These are phyloP conservation scores for Xerus rutilus DNA, from an alignment of 2,797 vertebrate genomes.

Conservation along the genomic window DNA sequence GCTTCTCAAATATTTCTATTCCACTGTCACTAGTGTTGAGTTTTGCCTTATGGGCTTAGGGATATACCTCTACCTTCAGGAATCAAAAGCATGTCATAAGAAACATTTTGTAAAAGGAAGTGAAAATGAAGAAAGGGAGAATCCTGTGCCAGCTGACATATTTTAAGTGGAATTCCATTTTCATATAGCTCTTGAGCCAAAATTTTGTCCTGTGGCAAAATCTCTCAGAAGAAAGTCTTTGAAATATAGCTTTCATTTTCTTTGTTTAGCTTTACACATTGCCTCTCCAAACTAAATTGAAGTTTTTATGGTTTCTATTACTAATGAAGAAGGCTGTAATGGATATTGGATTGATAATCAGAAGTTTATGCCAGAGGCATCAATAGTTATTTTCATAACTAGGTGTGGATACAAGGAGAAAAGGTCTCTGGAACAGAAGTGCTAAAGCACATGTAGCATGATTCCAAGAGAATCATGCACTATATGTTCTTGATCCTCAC, in stretches of 20 bases:
- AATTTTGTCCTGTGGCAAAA: neutral
- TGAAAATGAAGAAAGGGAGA: neutral
- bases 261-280: constrained; percentile 58
- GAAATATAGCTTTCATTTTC: constrained; percentile 67
- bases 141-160: neutral
- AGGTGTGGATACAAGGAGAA: neutral
- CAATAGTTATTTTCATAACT: neutral
- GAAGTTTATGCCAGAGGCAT: constrained; percentile 7
- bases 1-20: neutral
- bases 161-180: constrained; percentile 32
- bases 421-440: neutral
- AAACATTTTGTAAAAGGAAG: neutral
- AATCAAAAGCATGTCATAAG: neutral
- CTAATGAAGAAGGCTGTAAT: constrained; percentile 51
- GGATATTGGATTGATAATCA: constrained; percentile 65
- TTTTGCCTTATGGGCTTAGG: neutral
- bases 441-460: neutral
- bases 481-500: neutral
- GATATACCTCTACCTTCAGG: neutral
- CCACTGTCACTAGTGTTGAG: neutral
- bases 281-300: constrained; percentile 39
- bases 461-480: neutral
- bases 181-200: neutral
- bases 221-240: neutral
- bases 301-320: constrained; percentile 63